Evolutionary conservation across 2,113 vertebrate genomes (phyloP).

Genomic region (Laticauda colubrina): DNA sequence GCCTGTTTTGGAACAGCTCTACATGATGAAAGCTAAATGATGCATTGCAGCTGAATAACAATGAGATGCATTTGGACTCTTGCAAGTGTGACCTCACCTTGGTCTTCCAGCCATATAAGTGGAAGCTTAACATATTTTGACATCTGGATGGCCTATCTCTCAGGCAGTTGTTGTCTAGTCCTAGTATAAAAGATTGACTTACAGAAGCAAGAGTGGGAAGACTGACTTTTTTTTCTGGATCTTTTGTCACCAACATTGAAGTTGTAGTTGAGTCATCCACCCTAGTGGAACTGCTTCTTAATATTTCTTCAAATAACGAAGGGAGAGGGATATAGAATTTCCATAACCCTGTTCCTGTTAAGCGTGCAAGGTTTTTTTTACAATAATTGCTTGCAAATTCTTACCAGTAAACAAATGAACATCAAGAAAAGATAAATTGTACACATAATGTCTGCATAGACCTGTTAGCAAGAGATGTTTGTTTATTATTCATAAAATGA

Average conservation of each 20-base stretch:
- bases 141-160: background rate
- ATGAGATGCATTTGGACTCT: background rate
- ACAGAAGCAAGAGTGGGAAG: background rate
- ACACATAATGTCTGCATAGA: background rate
- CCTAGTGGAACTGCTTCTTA: background rate
- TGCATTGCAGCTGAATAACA: background rate
- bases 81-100: background rate
- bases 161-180: background rate
- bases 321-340: background rate
- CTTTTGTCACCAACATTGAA: too few relatives aligned
- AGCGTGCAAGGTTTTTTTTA: background rate
- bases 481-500: background rate
- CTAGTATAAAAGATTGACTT: background rate
- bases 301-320: background rate
- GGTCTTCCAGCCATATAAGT: background rate
- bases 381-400: background rate
- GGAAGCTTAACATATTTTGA: background rate
- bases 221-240: background rate
- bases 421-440: background rate
- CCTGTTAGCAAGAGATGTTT: background rate
- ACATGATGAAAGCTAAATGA: background rate
- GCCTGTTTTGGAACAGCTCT: background rate
- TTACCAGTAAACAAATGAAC: background rate
- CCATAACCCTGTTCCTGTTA: background rate
- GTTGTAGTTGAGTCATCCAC: background rate